Evolutionary conservation across 2,888 invertebrate species (phyloP).

Genomic region (Phortica magna): DNA sequence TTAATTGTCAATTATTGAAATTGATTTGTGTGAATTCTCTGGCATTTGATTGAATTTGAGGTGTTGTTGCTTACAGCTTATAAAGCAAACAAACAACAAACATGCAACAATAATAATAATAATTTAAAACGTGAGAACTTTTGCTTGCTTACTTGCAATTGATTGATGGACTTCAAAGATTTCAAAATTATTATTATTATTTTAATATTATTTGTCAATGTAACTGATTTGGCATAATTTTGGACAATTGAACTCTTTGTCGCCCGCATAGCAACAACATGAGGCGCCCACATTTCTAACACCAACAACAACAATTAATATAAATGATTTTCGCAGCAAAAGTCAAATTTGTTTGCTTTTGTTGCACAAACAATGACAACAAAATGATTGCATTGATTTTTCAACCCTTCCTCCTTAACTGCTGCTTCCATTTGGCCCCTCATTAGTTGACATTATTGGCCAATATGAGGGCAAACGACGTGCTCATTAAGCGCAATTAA

Average conservation of each 20-base stretch:
- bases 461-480: background rate
- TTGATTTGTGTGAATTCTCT: conserved; percentile 27
- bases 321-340: conserved; percentile 10
- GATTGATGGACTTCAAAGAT: too few relatives aligned
- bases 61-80: too few relatives aligned
- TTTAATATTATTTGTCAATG: too few relatives aligned
- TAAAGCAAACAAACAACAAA: too few relatives aligned
- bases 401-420: conserved; percentile 6
- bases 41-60: background rate
- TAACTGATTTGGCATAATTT: too few relatives aligned
- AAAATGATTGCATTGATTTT: conserved; percentile 52
- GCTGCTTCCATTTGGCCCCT: background rate
- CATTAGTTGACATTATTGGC: background rate
- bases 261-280: conserved; percentile 57
- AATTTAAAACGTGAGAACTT: too few relatives aligned
- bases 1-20: conserved; percentile 72
- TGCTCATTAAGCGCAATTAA: conserved; percentile 55
- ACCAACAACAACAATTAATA: background rate
- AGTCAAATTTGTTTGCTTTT: conserved; percentile 45
- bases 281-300: conserved; percentile 2
- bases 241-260: conserved; percentile 20
- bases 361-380: conserved; percentile 66
- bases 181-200: too few relatives aligned
- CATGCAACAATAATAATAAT: too few relatives aligned
- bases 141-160: too few relatives aligned